Conservation (phyloP, 2,113 vertebrate genomes). For the Python bivittatus region DNA sequence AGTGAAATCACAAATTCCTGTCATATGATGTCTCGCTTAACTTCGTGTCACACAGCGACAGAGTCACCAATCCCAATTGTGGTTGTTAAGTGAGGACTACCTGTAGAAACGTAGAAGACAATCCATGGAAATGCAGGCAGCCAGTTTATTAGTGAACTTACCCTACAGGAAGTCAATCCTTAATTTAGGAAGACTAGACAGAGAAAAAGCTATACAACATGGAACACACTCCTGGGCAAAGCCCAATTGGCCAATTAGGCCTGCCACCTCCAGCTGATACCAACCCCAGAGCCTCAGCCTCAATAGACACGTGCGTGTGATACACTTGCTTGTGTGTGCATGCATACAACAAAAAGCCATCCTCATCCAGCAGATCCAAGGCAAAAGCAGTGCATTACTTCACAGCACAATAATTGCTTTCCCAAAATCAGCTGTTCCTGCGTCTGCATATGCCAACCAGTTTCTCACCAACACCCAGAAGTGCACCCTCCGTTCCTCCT, state of each 20-base stretch:
- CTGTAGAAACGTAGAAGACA: not conserved
- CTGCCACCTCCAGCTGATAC: not conserved
- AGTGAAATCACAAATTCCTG: too few species aligned
- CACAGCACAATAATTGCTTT: too few species aligned
- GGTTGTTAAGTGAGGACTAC: not conserved
- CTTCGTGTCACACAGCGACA: not conserved
- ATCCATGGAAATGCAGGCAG: not conserved
- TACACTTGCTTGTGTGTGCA: too few species aligned
- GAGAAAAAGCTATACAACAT: not conserved
- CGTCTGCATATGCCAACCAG: too few species aligned
- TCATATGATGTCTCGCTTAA: not conserved
- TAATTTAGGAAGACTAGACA: not conserved
- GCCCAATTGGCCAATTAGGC: not conserved
- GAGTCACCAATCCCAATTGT: not conserved
- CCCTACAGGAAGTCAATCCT: not conserved
- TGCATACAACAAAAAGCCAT: too few species aligned
- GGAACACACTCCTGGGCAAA: not conserved
- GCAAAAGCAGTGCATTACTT: too few species aligned
- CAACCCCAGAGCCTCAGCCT: not conserved
- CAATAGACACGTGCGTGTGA: not conserved
- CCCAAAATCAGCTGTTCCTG: too few species aligned
- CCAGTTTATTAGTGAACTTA: not conserved
- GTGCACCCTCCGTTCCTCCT: too few species aligned
- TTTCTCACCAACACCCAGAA: too few species aligned
- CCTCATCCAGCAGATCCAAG: too few species aligned